Base-by-base conservation (phyloP, 2,888 invertebrate species). In the Anthrax anthrax region DNA sequence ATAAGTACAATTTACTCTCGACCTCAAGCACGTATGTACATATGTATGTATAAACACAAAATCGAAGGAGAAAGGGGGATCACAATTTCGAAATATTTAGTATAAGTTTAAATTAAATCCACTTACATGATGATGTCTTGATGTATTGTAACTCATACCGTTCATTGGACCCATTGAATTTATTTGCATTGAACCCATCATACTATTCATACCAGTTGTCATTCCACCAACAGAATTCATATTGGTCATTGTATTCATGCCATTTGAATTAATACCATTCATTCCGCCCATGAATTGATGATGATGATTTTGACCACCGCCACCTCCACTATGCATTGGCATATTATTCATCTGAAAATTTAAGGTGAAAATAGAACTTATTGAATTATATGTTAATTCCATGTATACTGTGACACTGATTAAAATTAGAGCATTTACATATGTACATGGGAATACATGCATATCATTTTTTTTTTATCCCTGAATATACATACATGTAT, bases 221-320 rank as follows among this genome's bases (percentile, higher is more conserved):
- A 60, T 60, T 51, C 57, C 58, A 44, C 54, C 56, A 49, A 63
- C 60, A 47, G 47, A 48, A 63, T 70, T 72, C 60, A 70, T 65
- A 51, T 61, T 63, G 48, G 60, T 60, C 65, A 70, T 69, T 53
- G 59, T 62, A 53, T 58, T 63, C 61, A 70, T 69, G 47, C 63
- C 61, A 51, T 72, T 78, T 49, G 72, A 72, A 57, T 63, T 65
- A 67, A 67, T 68, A 46, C 65, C 74, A 51, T 74, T 73, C 71
- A 73, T 72, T 18, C 55, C 55, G 39, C 63, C 64, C 62, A 65
- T 64, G 50, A 65, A 65, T 46, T 63, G 66, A 56, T 58, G 59
- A 40, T 56, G 56, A 48, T 57, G 56, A 50, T 56, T 42, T 50
- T 58, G 57, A 50, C 56, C 53, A 46, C 54, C 57, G 17, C 50